These are phyloP conservation scores for Diphyllodes magnificus DNA, from an alignment of 2,113 vertebrate genomes.

Conservation along the genomic window DNA sequence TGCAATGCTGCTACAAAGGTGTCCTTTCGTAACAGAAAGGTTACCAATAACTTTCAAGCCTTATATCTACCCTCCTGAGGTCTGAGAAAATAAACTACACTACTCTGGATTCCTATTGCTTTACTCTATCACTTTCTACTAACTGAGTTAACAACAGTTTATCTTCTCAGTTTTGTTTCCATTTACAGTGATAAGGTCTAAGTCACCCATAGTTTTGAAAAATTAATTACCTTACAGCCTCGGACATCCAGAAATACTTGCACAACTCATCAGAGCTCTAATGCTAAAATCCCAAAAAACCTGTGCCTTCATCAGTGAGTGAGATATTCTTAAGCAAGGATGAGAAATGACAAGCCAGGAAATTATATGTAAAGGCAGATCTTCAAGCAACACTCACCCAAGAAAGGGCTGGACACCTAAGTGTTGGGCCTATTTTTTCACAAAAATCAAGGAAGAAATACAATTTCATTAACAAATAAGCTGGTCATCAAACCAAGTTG, in stretches of 20 bases:
- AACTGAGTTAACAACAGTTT: background rate
- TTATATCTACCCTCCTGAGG: background rate
- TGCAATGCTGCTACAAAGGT: background rate
- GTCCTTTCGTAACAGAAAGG: background rate
- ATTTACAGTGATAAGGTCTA: background rate
- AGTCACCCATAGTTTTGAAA: background rate
- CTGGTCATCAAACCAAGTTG: background rate
- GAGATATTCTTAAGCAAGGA: background rate
- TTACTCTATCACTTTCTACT: background rate
- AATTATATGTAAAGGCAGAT: background rate
- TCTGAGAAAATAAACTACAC: background rate
- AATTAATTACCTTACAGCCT: background rate
- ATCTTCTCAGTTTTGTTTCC: background rate
- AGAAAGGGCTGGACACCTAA: background rate
- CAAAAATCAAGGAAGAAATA: background rate
- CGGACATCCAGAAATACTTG: background rate
- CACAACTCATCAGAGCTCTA: background rate
- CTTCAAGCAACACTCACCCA: background rate
- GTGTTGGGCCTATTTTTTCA: background rate
- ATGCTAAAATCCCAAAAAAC: background rate
- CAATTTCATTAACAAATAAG: background rate
- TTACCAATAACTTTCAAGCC: background rate
- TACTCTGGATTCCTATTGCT: background rate
- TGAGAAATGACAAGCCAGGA: background rate
- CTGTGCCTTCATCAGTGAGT: background rate